Evolutionary conservation across 1,140 invertebrate species (phyloP), one percentile per base, ranked within the genome.

Genomic region (Heliconius melpomene): DNA sequence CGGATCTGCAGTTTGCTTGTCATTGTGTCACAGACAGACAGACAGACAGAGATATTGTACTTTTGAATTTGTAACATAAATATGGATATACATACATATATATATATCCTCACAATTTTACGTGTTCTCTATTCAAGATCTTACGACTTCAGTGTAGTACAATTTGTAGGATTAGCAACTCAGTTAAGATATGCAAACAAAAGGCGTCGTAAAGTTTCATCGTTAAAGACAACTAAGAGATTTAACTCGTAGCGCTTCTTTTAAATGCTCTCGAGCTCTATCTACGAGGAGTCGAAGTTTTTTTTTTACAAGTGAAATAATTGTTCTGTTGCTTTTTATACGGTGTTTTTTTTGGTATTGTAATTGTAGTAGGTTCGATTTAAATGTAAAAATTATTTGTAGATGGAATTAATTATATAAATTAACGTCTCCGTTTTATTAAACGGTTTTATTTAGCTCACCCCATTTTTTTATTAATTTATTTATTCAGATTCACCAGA

Each of bases 221-320:
- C 52, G 52, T 54, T 54, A 54, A 54, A 54, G 52, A 54, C 52
- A 54, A 54, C 52, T 54, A 54, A 54, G 52, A 54, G 52, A 54
- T 54, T 54, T 54, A 54, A 54, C 52, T 54, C 52, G 52, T 54
- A 54, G 52, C 52, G 52, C 52, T 54, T 54, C 20, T 54, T 54
- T 54, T 54, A 54, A 54, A 54, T 9, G 52, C 52, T 54, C 20
- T 54, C 20, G 52, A 54, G 20, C 52, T 54, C 6, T 54, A 54
- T 54, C 52, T 20, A 18, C 18, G 20, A n/a, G 52, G 7, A 54
- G 20, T 54, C 52, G 52, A 54, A 54, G 52, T 54, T 54, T 54
- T 54, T 54, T 54, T 54, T 18, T 54, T 46, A 16, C 3, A 46
- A 46, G 13, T 5, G 40, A 13, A 46, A 46, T 1, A 46, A 54